A percentile compares a stretch with the other conserved stretches of the same genome.
Evolutionary conservation across 2,888 invertebrate species (phyloP).

Genomic region (Macroteleia sp.): DNA sequence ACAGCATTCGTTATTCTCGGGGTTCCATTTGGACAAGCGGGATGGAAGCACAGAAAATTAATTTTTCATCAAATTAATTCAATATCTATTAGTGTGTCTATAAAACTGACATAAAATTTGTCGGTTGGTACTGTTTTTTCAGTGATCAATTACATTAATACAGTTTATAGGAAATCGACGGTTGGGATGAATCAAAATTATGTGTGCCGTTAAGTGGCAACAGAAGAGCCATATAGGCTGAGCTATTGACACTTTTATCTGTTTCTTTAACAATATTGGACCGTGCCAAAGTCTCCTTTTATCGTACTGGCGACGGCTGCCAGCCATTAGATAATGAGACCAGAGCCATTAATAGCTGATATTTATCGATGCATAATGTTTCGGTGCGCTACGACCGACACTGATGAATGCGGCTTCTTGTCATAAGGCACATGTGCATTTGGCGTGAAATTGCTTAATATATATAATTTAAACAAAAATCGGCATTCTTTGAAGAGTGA

Average conservation of each 20-base stretch:
- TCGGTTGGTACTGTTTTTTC: constrained; percentile 30
- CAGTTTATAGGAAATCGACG: constrained; percentile 33
- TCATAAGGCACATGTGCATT: constrained; percentile 51
- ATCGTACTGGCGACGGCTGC: constrained; percentile 63
- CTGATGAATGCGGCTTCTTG: constrained; percentile 50
- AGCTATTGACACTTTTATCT: constrained; percentile 65
- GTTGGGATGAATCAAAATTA: constrained; percentile 60
- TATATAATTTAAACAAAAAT: too few relatives aligned
- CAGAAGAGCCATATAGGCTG: constrained; percentile 57
- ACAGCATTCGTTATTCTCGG: constrained; percentile 29
- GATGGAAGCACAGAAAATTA: too few relatives aligned
- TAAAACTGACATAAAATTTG: constrained; percentile 36
- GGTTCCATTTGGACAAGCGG: neutral
- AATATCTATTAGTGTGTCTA: constrained; percentile 19
- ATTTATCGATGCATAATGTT: constrained; percentile 67
- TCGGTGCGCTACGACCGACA: constrained; percentile 31
- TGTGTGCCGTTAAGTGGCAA: constrained; percentile 55
- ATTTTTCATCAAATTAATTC: constrained; percentile 30
- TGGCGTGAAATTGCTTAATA: constrained; percentile 48
- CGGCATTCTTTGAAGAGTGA: too few relatives aligned
- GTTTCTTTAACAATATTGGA: constrained; percentile 57
- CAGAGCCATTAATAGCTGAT: constrained; percentile 69
- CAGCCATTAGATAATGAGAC: constrained; percentile 70
- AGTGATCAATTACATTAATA: constrained; percentile 57
- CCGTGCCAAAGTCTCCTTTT: constrained; percentile 63